Evolutionary conservation across 2,113 vertebrate species (phyloP).

Genomic region (Donacobius atricapilla): DNA sequence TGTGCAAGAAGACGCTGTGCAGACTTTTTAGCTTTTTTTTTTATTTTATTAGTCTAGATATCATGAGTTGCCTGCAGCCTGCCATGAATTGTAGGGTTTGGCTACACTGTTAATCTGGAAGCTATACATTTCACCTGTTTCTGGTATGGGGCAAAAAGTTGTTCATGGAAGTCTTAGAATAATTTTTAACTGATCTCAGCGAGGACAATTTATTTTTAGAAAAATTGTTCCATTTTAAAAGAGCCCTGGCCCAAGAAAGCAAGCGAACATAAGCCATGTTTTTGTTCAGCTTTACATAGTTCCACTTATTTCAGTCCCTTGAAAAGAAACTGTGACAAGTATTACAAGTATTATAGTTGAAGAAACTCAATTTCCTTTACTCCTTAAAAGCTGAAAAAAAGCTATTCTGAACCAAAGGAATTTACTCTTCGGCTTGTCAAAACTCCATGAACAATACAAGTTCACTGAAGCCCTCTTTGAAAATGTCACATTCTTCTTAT

Average conservation of each 20-base stretch:
- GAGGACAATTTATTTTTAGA: neutral
- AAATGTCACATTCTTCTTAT: neutral
- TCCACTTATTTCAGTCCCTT: neutral
- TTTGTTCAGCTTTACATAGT: neutral
- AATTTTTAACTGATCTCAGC: neutral
- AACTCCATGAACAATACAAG: neutral
- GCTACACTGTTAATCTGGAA: neutral
- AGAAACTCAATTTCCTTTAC: neutral
- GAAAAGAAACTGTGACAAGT: neutral
- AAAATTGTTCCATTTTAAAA: neutral
- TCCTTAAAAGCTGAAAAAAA: neutral
- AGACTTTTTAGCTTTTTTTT: neutral
- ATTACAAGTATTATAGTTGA: neutral
- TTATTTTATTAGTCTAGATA: neutral
- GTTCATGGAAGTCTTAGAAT: neutral
- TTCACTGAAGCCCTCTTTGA: neutral
- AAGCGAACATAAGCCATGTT: neutral
- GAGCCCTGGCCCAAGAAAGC: neutral
- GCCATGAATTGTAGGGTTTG: neutral
- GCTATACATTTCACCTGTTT: neutral
- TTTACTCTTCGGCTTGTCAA: neutral
- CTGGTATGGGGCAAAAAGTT: neutral
- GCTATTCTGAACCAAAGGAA: neutral
- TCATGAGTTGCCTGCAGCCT: neutral
- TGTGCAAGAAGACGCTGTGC: neutral